These are phyloP conservation scores for Vulpes vulpes DNA, from an alignment of 2,113 vertebrate species.

Conservation along the genomic window DNA sequence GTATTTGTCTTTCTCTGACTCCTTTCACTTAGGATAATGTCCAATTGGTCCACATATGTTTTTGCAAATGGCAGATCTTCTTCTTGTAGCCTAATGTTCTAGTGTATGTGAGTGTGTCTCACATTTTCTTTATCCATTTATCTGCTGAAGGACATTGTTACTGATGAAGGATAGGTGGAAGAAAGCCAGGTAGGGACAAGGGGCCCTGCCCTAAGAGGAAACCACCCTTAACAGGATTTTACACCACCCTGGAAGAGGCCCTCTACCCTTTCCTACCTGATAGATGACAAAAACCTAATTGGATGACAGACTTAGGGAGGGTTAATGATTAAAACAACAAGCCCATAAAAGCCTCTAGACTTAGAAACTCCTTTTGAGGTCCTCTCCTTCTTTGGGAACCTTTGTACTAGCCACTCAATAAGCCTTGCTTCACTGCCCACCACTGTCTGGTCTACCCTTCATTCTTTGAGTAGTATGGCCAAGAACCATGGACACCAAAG, in stretches of 20 bases:
- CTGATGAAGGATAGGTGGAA: neutral
- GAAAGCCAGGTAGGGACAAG: neutral
- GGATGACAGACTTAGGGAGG: neutral
- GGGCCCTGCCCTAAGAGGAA: neutral
- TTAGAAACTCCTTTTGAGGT: neutral
- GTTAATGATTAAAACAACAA: neutral
- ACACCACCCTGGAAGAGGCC: neutral
- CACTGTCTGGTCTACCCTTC: neutral
- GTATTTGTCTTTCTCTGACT: neutral
- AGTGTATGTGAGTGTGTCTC: neutral
- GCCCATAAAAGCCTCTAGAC: neutral
- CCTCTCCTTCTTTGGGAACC: neutral
- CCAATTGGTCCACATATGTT: neutral
- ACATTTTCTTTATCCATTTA: neutral
- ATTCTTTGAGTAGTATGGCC: neutral
- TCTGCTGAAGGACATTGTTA: neutral
- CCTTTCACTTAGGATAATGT: neutral
- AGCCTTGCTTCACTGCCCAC: neutral
- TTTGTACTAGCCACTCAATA: neutral
- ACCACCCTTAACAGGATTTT: neutral
- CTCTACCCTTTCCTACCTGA: neutral
- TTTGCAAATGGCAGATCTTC: neutral
- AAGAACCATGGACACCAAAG: neutral
- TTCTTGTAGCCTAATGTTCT: neutral
- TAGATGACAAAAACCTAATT: neutral